Conservation (phyloP, 2,888 invertebrate species). For the Calliphora vomitoria region DNA sequence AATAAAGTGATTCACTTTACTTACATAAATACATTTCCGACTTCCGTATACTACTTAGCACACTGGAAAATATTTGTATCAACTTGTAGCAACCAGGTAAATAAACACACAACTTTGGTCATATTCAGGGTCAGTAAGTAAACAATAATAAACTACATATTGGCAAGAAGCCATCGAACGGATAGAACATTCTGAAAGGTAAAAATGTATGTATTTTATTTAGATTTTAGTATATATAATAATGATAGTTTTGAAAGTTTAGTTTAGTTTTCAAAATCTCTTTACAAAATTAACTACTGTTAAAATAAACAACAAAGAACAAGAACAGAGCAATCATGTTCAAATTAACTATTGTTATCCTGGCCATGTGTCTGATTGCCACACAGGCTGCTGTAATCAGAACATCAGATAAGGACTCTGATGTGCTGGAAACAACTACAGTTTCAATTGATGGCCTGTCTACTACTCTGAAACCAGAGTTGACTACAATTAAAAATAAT, state of each 20-base stretch:
- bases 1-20: slow-evolving; percentile 48
- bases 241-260: slow-evolving; percentile 73
- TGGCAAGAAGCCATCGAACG: slow-evolving; percentile 67
- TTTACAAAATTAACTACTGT: slow-evolving; percentile 55
- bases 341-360: slow-evolving; percentile 29
- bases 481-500: slow-evolving; percentile 53
- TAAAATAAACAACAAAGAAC: not conserved
- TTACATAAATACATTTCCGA: slow-evolving; percentile 63
- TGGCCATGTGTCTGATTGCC: slow-evolving; percentile 11
- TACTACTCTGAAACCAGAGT: slow-evolving; percentile 44
- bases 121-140: slow-evolving; percentile 66
- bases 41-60: slow-evolving; percentile 47
- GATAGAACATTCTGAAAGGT: slow-evolving; percentile 53
- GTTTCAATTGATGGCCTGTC: slow-evolving; percentile 13
- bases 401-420: not conserved
- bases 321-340: slow-evolving; percentile 27
- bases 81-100: not conserved
- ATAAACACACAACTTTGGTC: slow-evolving; percentile 36
- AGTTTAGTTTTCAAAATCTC: slow-evolving; percentile 68
- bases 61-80: not conserved
- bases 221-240: slow-evolving; percentile 75
- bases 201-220: not conserved
- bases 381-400: slow-evolving; percentile 66
- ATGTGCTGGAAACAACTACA: slow-evolving; percentile 60
- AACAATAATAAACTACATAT: slow-evolving; percentile 39